These are phyloP conservation scores for Boulengeromyrus knoepffleri DNA, from an alignment of 2,113 vertebrate genomes.

Conservation along the genomic window DNA sequence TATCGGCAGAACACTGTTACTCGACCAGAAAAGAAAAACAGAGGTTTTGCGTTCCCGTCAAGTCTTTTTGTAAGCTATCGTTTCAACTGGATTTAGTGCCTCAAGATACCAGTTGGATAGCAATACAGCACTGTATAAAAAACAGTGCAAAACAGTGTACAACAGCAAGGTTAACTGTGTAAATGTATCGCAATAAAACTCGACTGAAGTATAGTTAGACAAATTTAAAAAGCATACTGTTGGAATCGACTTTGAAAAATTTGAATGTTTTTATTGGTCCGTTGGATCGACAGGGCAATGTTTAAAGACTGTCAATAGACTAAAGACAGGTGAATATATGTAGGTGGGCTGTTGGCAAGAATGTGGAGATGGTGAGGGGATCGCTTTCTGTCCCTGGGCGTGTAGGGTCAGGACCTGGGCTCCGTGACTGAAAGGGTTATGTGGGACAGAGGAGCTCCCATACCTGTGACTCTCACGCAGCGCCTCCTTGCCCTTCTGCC, in stretches of 20 bases:
- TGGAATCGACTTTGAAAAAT: not conserved
- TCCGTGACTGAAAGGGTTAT: not conserved
- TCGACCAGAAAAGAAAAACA: not conserved
- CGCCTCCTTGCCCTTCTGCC: conserved; percentile 83
- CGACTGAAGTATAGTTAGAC: not conserved
- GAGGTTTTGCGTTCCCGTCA: not conserved
- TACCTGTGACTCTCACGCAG: conserved; percentile 66
- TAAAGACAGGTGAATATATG: not conserved
- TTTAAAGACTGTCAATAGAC: not conserved
- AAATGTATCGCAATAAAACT: not conserved
- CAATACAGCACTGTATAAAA: not conserved
- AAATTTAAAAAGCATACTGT: not conserved
- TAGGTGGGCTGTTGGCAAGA: not conserved
- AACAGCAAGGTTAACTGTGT: not conserved
- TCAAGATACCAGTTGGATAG: not conserved
- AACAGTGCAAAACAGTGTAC: not conserved
- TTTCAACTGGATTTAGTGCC: not conserved
- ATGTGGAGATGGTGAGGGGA: no score
- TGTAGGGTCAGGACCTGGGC: not conserved
- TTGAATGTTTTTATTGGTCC: not conserved
- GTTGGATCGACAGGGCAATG: not conserved
- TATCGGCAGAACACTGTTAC: not conserved
- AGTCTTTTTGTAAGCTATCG: not conserved
- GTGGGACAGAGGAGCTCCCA: conserved; percentile 3
- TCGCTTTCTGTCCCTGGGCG: not conserved